Evolutionary conservation across 2,797 vertebrate genomes (phyloP).

Genomic region (Vultur gryphus): DNA sequence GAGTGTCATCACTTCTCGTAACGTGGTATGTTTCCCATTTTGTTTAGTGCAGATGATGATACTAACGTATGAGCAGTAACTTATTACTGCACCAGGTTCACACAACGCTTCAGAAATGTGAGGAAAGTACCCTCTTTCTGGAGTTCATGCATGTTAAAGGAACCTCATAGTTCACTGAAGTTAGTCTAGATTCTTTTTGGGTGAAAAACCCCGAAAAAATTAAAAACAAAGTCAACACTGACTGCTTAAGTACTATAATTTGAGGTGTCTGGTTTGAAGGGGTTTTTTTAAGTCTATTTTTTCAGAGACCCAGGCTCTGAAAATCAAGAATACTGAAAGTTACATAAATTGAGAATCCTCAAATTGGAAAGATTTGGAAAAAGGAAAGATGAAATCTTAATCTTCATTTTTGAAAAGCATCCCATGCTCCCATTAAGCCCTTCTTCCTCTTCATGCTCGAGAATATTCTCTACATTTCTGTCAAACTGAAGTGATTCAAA

Average conservation of each 20-base stretch:
- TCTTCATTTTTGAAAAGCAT: neutral
- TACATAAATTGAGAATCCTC: neutral
- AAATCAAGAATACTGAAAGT: neutral
- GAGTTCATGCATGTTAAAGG: neutral
- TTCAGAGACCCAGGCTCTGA: neutral
- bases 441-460: neutral
- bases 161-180: neutral
- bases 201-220: neutral
- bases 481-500: neutral
- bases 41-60: neutral
- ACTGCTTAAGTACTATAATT: neutral
- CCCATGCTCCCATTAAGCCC: neutral
- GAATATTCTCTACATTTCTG: neutral
- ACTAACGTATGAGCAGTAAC: neutral
- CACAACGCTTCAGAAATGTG: neutral
- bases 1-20: neutral
- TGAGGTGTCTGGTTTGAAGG: neutral
- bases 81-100: neutral
- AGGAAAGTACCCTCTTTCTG: neutral
- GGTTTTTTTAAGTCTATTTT: neutral
- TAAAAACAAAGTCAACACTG: neutral
- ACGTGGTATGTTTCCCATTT: neutral
- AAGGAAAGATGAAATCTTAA: neutral
- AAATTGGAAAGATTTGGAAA: neutral
- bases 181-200: neutral